These are phyloP conservation scores for Hycleus phaleratus DNA, from an alignment of 1,140 invertebrate species.

Conservation along the genomic window DNA sequence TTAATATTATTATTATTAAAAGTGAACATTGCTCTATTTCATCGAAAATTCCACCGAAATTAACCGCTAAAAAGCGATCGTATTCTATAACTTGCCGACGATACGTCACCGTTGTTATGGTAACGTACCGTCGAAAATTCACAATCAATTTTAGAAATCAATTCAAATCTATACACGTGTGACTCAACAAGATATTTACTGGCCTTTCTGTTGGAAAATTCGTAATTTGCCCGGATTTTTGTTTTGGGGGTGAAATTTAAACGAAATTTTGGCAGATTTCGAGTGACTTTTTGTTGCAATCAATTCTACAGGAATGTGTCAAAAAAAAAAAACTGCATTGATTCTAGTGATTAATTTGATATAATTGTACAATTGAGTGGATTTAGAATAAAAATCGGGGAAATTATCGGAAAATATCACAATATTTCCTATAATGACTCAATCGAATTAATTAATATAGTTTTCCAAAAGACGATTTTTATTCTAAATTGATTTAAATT, in stretches of 20 bases:
- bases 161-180: not conserved
- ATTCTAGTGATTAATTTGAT: too few relatives aligned
- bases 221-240: slow-evolving; percentile 1
- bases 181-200: not conserved
- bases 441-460: too few relatives aligned
- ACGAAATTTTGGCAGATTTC: slow-evolving; percentile 26
- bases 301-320: slow-evolving; percentile 14
- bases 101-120: too few relatives aligned
- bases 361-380: too few relatives aligned
- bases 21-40: slow-evolving; percentile 15
- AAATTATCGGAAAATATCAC: too few relatives aligned
- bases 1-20: slow-evolving; percentile 26
- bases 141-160: too few relatives aligned
- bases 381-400: too few relatives aligned
- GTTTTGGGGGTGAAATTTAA: not conserved
- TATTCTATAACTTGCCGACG: not conserved
- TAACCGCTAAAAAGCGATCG: not conserved
- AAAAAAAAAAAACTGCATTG: too few relatives aligned
- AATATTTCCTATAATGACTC: too few relatives aligned
- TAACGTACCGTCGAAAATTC: too few relatives aligned
- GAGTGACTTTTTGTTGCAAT: slow-evolving; percentile 29
- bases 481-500: too few relatives aligned
- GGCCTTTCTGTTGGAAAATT: not conserved
- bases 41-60: slow-evolving; percentile 5
- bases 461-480: too few relatives aligned